These are phyloP conservation scores for Cyclina sinensis DNA, from an alignment of 1,140 invertebrate genomes.

Conservation along the genomic window DNA sequence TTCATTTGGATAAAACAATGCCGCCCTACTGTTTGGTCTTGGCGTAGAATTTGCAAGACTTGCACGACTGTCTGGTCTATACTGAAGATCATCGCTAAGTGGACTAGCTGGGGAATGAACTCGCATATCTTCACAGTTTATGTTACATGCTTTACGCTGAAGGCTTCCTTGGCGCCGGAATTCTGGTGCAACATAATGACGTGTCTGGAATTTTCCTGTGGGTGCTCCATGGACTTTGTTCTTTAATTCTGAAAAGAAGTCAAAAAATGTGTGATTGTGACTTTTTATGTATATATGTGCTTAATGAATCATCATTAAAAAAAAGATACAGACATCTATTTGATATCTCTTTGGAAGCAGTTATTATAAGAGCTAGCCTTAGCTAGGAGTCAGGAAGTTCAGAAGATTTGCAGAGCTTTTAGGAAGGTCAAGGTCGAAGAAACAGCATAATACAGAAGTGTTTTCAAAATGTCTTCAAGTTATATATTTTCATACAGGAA, in stretches of 20 bases:
- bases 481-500: too few relatives aligned
- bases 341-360: too few relatives aligned
- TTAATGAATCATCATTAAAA: too few relatives aligned
- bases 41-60: constrained; percentile 59
- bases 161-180: constrained; percentile 62
- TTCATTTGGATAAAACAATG: constrained; percentile 51
- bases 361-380: too few relatives aligned
- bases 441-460: too few relatives aligned
- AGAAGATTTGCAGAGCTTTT: too few relatives aligned
- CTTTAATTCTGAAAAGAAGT: constrained; percentile 58
- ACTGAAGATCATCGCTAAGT: not conserved
- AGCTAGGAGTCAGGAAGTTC: too few relatives aligned
- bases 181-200: constrained; percentile 63
- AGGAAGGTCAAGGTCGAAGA: too few relatives aligned
- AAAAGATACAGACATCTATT: too few relatives aligned
- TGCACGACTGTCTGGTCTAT: constrained; percentile 52
- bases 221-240: not conserved
- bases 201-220: constrained; percentile 52
- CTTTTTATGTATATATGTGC: too few relatives aligned
- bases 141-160: constrained; percentile 62
- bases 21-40: constrained; percentile 46
- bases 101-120: constrained; percentile 58
- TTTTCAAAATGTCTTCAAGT: too few relatives aligned
- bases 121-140: constrained; percentile 48
- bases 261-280: too few relatives aligned